Conservation (phyloP, 2,113 vertebrate species). For the Pterocles orientalis region DNA sequence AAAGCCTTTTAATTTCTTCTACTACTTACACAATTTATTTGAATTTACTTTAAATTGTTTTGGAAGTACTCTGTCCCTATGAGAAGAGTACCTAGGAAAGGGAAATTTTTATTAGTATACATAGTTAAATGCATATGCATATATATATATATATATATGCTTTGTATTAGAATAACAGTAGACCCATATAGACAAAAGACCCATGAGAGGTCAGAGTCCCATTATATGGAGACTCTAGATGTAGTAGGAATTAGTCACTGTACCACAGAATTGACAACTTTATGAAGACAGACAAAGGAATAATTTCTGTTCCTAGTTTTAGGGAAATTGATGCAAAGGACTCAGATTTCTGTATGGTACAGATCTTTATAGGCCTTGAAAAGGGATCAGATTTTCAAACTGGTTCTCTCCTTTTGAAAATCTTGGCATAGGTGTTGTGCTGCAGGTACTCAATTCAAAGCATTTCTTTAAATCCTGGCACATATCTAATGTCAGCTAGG, state of each 20-base stretch:
- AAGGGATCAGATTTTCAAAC: not conserved
- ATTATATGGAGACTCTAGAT: no score
- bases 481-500: not conserved
- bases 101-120: not conserved
- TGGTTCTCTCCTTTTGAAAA: not conserved
- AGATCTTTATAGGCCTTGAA: not conserved
- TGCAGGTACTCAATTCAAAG: not conserved
- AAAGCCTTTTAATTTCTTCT: not conserved
- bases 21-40: not conserved
- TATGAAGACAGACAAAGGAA: not conserved
- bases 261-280: not conserved
- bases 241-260: not conserved
- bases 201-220: not conserved
- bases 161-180: not conserved
- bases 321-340: not conserved
- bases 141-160: not conserved
- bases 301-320: not conserved
- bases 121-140: not conserved
- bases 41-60: not conserved
- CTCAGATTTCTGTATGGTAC: not conserved
- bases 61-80: not conserved
- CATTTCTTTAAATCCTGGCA: not conserved
- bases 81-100: not conserved
- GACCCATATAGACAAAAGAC: not conserved
- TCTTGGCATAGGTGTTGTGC: not conserved